Percentiles rank a stretch among this genome's conserved stretches.
Evolutionary conservation across 2,888 invertebrate genomes (phyloP).

Genomic region (Cheilosia scutellata): DNA sequence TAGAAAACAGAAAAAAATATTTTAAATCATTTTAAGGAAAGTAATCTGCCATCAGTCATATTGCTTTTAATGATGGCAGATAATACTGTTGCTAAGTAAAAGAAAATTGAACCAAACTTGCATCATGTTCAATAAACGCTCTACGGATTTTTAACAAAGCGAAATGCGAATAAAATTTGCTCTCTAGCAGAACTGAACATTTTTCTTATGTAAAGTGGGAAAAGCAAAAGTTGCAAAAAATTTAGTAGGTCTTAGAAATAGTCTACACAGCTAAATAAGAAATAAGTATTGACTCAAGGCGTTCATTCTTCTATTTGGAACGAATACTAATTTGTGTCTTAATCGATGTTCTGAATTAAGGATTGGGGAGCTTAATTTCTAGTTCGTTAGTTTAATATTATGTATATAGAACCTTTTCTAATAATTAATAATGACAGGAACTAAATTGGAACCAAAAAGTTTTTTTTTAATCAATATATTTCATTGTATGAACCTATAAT

Average conservation of each 20-base stretch:
- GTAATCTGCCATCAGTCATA: constrained; percentile 14
- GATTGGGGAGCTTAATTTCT: no score
- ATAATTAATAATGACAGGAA: no score
- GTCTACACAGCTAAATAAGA: background rate
- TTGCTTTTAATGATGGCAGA: constrained; percentile 24
- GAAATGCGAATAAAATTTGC: constrained; percentile 35
- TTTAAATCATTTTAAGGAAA: constrained; percentile 1
- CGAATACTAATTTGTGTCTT: no score
- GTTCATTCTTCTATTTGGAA: no score
- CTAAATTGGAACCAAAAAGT: no score
- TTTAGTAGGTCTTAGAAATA: background rate
- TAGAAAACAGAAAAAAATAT: background rate
- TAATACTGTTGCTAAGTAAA: constrained; percentile 30
- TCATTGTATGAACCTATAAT: no score
- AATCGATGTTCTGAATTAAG: no score
- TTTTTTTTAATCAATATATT: no score
- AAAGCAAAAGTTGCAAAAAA: constrained; percentile 18
- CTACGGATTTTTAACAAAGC: constrained; percentile 38
- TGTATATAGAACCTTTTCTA: no score
- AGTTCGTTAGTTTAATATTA: no score
- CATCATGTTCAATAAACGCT: constrained; percentile 45
- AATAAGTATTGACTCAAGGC: no score
- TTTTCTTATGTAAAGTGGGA: constrained; percentile 1
- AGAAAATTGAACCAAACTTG: constrained; percentile 41
- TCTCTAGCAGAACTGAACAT: constrained; percentile 26